A percentile compares a stretch with the other conserved stretches of the same genome.
phyloP scores from a whole-genome alignment of 2,888 invertebrate genomes.

The Liopterus haemorrhoidalis region DNA sequence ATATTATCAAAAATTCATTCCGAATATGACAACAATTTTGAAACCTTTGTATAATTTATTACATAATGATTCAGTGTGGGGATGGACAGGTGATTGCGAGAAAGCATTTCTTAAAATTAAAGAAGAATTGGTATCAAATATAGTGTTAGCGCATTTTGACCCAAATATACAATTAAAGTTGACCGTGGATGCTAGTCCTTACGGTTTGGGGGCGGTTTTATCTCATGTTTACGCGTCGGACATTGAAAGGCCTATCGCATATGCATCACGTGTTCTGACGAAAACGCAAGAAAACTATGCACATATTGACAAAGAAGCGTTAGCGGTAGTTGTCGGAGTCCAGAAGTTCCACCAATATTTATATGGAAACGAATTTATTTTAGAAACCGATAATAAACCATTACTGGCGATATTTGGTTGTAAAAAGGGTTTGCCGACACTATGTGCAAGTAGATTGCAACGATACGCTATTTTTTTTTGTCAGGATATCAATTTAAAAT shows the following conservation, averaged over 20 bases:
- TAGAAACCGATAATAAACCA: conserved; percentile 4
- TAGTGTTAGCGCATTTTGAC: conserved; percentile 8
- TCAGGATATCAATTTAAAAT: conserved; percentile 4
- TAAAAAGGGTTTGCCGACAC: neutral
- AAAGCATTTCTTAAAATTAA: conserved; percentile 27
- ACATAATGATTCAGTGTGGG: conserved; percentile 28
- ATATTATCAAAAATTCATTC: conserved; percentile 38
- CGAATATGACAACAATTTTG: conserved; percentile 28
- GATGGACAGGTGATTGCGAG: conserved; percentile 32
- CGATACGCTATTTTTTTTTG: conserved; percentile 4
- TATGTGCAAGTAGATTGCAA: conserved; percentile 5
- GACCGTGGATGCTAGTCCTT: too few species aligned
- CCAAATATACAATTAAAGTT: too few species aligned
- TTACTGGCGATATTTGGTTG: neutral
- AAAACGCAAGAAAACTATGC: too few species aligned
- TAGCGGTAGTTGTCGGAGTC: too few species aligned
- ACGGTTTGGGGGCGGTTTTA: too few species aligned
- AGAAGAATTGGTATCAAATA: conserved; percentile 3
- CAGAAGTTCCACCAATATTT: too few species aligned
- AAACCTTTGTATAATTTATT: conserved; percentile 34
- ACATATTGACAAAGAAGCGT: too few species aligned
- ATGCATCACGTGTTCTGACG: too few species aligned
- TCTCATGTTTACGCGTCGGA: too few species aligned
- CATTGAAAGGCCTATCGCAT: too few species aligned
- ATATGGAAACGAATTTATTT: conserved; percentile 2